phyloP scores from a whole-genome alignment of 2,113 vertebrate species.

The Dromas ardeola region DNA sequence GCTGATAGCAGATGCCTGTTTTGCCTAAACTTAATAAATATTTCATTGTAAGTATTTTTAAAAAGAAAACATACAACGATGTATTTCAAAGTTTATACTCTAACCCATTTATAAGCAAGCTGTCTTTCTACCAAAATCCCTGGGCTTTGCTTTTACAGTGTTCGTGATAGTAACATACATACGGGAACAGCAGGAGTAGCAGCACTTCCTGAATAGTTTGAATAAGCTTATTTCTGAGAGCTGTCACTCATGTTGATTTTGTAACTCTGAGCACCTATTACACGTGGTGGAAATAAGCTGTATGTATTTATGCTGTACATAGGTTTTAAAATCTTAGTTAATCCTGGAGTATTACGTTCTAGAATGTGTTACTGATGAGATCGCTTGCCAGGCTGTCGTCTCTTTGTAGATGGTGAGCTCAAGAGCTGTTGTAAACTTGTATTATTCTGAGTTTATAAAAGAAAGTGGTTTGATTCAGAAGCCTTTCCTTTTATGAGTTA shows the following conservation, averaged over 20 bases:
- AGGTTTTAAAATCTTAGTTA: slow-evolving; percentile 2
- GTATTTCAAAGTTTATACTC: not conserved
- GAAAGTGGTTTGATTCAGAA: not conserved
- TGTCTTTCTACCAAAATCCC: not conserved
- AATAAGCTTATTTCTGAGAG: not conserved
- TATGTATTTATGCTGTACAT: not conserved
- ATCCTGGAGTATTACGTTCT: not conserved
- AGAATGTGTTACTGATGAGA: not conserved
- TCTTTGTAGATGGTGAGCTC: not conserved
- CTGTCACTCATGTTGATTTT: not conserved
- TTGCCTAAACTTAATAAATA: slow-evolving; percentile 41
- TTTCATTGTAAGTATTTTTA: not conserved
- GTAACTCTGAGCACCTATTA: not conserved
- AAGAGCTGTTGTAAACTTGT: not conserved
- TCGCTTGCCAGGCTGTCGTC: not conserved
- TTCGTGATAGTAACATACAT: not conserved
- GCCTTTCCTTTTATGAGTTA: not conserved
- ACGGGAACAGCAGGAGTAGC: not conserved
- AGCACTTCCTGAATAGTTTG: not conserved
- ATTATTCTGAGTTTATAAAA: not conserved
- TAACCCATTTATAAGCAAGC: not conserved
- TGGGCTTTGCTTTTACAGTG: not conserved
- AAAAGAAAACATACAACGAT: not conserved
- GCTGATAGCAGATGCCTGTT: slow-evolving; percentile 16
- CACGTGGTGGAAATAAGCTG: not conserved